Conservation (phyloP, 2,113 vertebrate species). For the Upupa epops region DNA sequence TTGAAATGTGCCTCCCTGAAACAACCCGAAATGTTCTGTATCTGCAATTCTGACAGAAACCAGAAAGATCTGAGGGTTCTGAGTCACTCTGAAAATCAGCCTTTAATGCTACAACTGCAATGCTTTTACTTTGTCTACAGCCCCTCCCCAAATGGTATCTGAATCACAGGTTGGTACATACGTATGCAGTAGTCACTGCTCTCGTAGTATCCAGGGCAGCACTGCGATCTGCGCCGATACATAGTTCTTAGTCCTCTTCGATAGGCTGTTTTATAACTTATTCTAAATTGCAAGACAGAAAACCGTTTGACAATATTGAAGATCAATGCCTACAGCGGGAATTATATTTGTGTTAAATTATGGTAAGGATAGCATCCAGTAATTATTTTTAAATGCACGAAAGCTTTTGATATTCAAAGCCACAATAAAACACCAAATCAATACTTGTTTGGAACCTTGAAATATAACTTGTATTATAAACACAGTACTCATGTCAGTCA, state of each 20-base stretch:
- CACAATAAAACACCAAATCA: constrained; percentile 61
- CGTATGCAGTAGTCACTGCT: constrained; percentile 94
- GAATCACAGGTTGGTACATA: constrained; percentile 74
- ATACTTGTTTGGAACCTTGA: constrained; percentile 41
- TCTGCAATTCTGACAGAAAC: background rate
- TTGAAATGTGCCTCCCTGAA: background rate
- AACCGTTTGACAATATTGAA: constrained; percentile 55
- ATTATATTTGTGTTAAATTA: constrained; percentile 71
- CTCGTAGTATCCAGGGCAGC: constrained; percentile 97
- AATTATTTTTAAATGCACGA: constrained; percentile 75
- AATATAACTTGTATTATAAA: background rate
- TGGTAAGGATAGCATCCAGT: constrained; percentile 64
- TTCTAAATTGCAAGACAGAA: constrained; percentile 82
- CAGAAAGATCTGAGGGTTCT: background rate
- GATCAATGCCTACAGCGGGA: constrained; percentile 70
- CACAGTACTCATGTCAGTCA: background rate
- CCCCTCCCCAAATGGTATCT: background rate
- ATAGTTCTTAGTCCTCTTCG: constrained; percentile 94
- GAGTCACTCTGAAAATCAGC: background rate
- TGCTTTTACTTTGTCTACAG: background rate
- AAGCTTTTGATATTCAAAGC: constrained; percentile 63
- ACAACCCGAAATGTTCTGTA: fast-evolving
- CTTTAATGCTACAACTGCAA: background rate
- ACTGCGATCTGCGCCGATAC: constrained; percentile 97
- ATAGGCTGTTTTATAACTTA: constrained; percentile 98